Conservation (phyloP, 2,888 invertebrate genomes). For the Andrena bucephala region DNA sequence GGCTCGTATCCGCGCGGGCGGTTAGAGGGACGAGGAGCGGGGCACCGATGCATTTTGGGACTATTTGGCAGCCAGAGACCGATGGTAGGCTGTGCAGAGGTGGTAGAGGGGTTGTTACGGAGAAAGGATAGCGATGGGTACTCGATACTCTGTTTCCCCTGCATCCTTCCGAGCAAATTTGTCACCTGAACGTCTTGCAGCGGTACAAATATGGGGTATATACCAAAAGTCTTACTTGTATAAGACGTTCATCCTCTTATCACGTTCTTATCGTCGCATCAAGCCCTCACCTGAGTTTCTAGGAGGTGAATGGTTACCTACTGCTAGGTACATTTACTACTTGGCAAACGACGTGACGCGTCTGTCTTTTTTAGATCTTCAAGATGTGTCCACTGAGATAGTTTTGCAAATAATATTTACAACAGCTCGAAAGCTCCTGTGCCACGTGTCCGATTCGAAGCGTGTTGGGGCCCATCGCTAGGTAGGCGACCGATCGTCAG, state of each 20-base stretch:
- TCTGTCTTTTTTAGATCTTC: background rate
- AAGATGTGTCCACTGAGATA: background rate
- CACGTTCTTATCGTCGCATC: too few relatives aligned
- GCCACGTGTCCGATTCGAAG: constrained; percentile 7
- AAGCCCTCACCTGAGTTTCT: too few relatives aligned
- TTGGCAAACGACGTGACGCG: background rate
- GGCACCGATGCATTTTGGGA: constrained; percentile 82
- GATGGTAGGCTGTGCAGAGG: constrained; percentile 52
- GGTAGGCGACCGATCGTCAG: constrained; percentile 59
- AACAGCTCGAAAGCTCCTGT: constrained; percentile 15
- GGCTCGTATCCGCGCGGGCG: constrained; percentile 56
- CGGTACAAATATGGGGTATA: too few relatives aligned
- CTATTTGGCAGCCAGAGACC: constrained; percentile 78
- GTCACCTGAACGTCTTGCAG: background rate
- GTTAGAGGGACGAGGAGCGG: constrained; percentile 74
- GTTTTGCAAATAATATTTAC: constrained; percentile 3
- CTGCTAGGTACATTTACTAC: too few relatives aligned
- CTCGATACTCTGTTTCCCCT: constrained; percentile 18
- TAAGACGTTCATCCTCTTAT: too few relatives aligned
- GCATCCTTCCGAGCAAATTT: background rate
- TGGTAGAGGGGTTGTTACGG: constrained; percentile 54
- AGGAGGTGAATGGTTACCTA: too few relatives aligned
- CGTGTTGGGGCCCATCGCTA: constrained; percentile 35
- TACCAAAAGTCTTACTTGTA: too few relatives aligned
- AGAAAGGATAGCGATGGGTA: constrained; percentile 42